phyloP scores from a whole-genome alignment of 2,797 vertebrate species.

The Tokudaia muenninki region DNA sequence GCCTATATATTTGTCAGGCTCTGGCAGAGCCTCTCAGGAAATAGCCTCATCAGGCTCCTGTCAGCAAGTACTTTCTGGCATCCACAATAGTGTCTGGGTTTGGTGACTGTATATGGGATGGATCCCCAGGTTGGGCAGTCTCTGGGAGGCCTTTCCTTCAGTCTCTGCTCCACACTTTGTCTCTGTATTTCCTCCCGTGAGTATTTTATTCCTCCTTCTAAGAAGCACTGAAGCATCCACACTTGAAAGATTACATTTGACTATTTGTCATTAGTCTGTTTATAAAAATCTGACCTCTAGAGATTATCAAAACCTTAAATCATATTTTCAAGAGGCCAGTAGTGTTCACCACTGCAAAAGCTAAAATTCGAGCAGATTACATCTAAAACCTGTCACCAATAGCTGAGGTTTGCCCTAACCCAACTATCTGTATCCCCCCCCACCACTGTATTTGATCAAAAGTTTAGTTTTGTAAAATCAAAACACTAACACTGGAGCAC shows the following conservation, averaged over 20 bases:
- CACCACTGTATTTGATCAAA: background rate
- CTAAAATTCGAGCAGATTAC: background rate
- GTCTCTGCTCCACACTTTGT: too few relatives aligned
- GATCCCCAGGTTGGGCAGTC: too few relatives aligned
- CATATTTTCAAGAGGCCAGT: background rate
- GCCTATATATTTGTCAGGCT: too few relatives aligned
- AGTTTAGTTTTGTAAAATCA: background rate
- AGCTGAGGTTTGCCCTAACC: background rate
- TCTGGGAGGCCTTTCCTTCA: too few relatives aligned
- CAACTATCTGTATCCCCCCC: background rate
- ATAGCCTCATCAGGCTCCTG: too few relatives aligned
- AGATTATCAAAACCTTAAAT: background rate
- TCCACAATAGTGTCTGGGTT: too few relatives aligned
- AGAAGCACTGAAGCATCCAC: too few relatives aligned
- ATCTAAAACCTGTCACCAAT: background rate
- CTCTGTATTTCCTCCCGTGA: too few relatives aligned
- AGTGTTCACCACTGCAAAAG: background rate
- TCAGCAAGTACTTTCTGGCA: too few relatives aligned
- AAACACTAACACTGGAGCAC: background rate
- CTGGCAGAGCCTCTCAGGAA: too few relatives aligned
- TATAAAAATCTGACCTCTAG: background rate
- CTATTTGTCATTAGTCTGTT: background rate
- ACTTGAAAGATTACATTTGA: background rate
- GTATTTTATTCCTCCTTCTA: too few relatives aligned
- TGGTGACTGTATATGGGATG: too few relatives aligned